Percentiles rank a stretch among this genome's conserved stretches.
Evolutionary conservation across 2,113 vertebrate species (phyloP).

Genomic region (Mustelus asterias): DNA sequence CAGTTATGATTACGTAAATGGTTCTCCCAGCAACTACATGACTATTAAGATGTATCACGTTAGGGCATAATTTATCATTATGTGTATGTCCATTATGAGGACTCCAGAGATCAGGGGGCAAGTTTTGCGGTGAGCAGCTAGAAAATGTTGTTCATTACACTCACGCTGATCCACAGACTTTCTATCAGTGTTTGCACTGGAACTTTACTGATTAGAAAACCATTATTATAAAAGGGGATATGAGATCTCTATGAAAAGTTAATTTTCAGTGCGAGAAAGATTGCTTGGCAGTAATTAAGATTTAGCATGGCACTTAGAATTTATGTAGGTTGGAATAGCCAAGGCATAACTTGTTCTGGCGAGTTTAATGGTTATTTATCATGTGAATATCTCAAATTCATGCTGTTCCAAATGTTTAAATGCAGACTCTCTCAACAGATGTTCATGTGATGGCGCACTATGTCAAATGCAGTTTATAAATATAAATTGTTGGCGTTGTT

Average conservation of each 20-base stretch:
- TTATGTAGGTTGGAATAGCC: not conserved
- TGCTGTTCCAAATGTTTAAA: not conserved
- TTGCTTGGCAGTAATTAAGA: not conserved
- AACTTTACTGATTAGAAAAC: not conserved
- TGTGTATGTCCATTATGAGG: not conserved
- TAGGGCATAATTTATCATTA: not conserved
- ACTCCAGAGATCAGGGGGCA: not conserved
- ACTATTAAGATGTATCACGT: not conserved
- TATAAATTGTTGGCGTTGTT: not conserved
- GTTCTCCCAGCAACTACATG: not conserved
- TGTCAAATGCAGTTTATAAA: not conserved
- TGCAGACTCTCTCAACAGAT: not conserved
- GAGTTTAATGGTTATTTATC: not conserved
- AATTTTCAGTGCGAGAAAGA: not conserved
- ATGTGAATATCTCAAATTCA: not conserved
- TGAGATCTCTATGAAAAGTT: not conserved
- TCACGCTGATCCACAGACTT: no score
- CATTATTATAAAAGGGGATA: not conserved
- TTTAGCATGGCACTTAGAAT: not conserved
- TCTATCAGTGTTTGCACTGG: not conserved
- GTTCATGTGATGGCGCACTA: not conserved
- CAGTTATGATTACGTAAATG: not conserved
- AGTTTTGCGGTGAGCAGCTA: not conserved
- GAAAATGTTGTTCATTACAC: no score
- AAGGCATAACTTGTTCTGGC: not conserved